These are phyloP conservation scores for Drosophila nr. medialis DNA, from an alignment of 2,888 invertebrate genomes.

Conservation along the genomic window DNA sequence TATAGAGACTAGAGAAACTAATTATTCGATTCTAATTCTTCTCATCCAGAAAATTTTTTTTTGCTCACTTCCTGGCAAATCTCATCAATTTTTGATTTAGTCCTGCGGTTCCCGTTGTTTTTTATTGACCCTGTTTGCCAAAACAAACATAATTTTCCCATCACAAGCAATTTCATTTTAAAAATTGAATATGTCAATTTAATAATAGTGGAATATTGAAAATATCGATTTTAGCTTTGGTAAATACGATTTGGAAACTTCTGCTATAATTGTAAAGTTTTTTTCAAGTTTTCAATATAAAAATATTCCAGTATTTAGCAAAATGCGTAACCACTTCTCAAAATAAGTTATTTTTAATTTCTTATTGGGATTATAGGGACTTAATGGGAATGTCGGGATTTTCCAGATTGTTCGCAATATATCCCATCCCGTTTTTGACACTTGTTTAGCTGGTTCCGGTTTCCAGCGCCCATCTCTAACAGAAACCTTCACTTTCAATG, in stretches of 20 bases:
- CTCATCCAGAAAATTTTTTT: too few species aligned
- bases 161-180: background rate
- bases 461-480: background rate
- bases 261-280: background rate
- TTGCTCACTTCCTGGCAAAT: background rate
- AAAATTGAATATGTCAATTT: too few species aligned
- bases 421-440: background rate
- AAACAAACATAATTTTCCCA: background rate
- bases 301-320: too few species aligned
- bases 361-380: accelerated
- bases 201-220: too few species aligned
- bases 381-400: background rate
- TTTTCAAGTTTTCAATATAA: background rate
- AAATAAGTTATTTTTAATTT: background rate
- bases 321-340: background rate
- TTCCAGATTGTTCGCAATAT: background rate
- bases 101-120: too few species aligned
- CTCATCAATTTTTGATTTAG: too few species aligned
- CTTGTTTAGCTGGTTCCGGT: accelerated
- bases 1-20: background rate
- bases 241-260: too few species aligned
- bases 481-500: background rate
- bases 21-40: background rate
- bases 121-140: too few species aligned
- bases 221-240: too few species aligned